phyloP scores from a whole-genome alignment of 2,797 vertebrate species.

The Valencia hispanica region DNA sequence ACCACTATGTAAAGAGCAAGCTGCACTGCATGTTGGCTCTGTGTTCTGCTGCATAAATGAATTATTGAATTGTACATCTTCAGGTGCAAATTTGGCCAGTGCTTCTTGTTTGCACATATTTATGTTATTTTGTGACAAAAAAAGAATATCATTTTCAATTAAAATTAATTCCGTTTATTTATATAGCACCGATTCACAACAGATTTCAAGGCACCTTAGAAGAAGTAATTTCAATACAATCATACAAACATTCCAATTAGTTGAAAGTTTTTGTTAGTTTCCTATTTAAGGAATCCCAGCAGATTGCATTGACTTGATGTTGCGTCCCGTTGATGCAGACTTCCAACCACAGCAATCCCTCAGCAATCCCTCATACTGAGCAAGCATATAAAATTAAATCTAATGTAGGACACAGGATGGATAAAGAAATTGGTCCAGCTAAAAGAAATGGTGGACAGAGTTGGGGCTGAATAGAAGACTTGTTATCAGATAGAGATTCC shows the following conservation, averaged over 20 bases:
- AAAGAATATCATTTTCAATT: too few relatives aligned
- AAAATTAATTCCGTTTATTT: too few relatives aligned
- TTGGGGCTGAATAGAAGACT: constrained; percentile 61
- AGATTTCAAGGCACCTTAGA: too few relatives aligned
- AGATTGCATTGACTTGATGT: too few relatives aligned
- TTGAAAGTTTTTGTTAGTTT: too few relatives aligned
- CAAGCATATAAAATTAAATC: constrained; percentile 43
- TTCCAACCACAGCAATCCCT: too few relatives aligned
- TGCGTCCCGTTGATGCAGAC: too few relatives aligned
- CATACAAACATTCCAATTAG: too few relatives aligned
- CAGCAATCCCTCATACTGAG: too few relatives aligned
- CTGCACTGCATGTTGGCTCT: constrained; percentile 29
- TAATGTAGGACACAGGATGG: constrained; percentile 48
- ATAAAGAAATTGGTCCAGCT: constrained; percentile 53
- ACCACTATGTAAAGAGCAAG: constrained; percentile 31
- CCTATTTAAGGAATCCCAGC: too few relatives aligned
- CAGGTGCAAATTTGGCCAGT: background rate
- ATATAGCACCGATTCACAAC: too few relatives aligned
- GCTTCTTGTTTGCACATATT: background rate
- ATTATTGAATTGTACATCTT: background rate
- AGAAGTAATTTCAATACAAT: too few relatives aligned
- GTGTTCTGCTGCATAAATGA: constrained; percentile 13
- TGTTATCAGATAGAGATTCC: constrained; percentile 77
- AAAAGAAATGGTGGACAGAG: constrained; percentile 57
- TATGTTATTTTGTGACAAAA: constrained; percentile 12